A percentile compares a stretch with the other conserved stretches of the same genome.
phyloP scores from a whole-genome alignment of 1,140 invertebrate species.

The Drosophila eugracilis region DNA sequence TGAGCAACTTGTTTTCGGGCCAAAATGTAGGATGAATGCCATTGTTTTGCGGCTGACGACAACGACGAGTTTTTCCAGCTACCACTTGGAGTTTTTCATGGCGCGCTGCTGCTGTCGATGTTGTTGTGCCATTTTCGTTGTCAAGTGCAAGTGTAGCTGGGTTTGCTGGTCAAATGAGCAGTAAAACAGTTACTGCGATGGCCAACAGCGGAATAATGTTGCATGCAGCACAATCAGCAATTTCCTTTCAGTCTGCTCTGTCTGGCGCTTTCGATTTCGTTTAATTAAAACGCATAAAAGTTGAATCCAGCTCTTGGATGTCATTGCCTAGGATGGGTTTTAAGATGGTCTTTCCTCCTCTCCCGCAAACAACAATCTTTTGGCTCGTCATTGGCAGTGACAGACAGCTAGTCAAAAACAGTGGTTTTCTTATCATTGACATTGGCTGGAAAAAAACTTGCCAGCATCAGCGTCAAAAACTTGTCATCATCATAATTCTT shows the following conservation, averaged over 20 bases:
- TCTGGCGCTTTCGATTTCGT: conserved; percentile 74
- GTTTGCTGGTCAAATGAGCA: conserved; percentile 66
- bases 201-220: conserved; percentile 49
- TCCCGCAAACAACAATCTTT: conserved; percentile 27
- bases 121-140: conserved; percentile 74
- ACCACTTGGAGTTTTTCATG: conserved; percentile 11
- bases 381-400: conserved; percentile 54
- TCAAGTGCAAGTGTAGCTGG: conserved; percentile 74
- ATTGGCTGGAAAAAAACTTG: conserved; percentile 52
- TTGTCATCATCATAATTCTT: conserved; percentile 56
- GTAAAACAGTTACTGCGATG: conserved; percentile 28
- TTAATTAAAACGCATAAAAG: conserved; percentile 81
- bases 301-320: conserved; percentile 33
- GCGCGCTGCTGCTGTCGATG: conserved; percentile 12
- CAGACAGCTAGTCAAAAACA: conserved; percentile 36
- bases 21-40: conserved; percentile 78
- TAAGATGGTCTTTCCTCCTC: background rate
- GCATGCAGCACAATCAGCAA: conserved; percentile 64
- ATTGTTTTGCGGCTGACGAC: conserved; percentile 65
- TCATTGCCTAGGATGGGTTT: conserved; percentile 43
- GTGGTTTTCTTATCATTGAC: conserved; percentile 56
- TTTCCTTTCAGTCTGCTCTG: conserved; percentile 60
- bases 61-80: conserved; percentile 59
- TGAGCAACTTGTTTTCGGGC: conserved; percentile 78
- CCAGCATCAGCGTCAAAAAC: conserved; percentile 43